Conservation (phyloP, 1,140 invertebrate species). For the Hylyphantes graminicola region DNA sequence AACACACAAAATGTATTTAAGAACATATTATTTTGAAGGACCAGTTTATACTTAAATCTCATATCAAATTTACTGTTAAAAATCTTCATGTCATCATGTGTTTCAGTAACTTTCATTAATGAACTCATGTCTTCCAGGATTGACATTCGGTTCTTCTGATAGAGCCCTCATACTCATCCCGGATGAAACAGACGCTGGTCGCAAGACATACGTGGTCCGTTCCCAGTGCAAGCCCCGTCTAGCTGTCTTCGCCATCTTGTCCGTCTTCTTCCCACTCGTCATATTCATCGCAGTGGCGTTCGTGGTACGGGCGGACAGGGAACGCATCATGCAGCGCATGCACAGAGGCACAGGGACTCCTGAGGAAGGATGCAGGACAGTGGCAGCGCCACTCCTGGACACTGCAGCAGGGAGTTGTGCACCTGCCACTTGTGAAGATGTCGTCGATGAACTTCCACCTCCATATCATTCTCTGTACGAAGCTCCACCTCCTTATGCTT, state of each 20-base stretch:
- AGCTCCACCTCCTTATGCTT: conserved; percentile 32
- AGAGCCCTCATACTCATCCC: conserved; percentile 29
- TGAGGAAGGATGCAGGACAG: neutral
- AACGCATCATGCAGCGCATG: conserved; percentile 24
- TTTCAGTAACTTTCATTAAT: neutral
- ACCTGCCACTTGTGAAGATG: neutral
- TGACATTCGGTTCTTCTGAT: conserved; percentile 26
- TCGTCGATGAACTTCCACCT: conserved; percentile 12
- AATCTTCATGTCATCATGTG: neutral
- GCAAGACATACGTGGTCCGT: conserved; percentile 14
- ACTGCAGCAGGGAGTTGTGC: neutral
- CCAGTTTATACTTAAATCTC: too few relatives aligned
- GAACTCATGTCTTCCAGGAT: conserved; percentile 9
- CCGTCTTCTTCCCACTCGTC: conserved; percentile 45
- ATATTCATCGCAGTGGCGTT: conserved; percentile 39
- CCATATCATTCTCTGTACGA: conserved; percentile 45
- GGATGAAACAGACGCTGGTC: conserved; percentile 35
- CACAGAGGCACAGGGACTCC: neutral
- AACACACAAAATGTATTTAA: too few relatives aligned
- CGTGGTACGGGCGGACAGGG: conserved; percentile 35
- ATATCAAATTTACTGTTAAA: too few relatives aligned
- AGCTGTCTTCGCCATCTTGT: conserved; percentile 44
- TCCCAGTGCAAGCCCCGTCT: conserved; percentile 37
- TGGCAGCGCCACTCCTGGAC: neutral
- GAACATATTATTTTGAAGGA: too few relatives aligned